These are phyloP conservation scores for Listronotus oregonensis DNA, from an alignment of 1,140 invertebrate genomes.

Conservation along the genomic window DNA sequence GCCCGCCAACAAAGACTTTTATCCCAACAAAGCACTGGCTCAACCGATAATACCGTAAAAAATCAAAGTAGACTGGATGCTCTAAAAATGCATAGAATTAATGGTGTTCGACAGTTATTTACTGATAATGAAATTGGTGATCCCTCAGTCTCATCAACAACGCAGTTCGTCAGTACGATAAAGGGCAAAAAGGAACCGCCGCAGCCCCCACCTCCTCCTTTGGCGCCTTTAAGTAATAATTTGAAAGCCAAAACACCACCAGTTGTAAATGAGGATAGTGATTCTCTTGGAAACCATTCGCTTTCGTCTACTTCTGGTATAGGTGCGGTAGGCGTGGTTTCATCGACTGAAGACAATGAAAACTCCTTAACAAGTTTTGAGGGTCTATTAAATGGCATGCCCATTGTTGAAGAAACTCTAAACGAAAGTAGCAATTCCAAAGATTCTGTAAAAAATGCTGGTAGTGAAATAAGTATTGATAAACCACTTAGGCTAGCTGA, in stretches of 20 bases:
- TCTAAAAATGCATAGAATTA: conserved; percentile 55
- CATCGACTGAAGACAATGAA: conserved; percentile 62
- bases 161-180: conserved; percentile 45
- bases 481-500: conserved; percentile 69
- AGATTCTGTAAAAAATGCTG: conserved; percentile 58
- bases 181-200: conserved; percentile 59
- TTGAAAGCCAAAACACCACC: conserved; percentile 39
- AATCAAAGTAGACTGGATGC: conserved; percentile 51
- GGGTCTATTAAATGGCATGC: conserved; percentile 65
- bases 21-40: conserved; percentile 57
- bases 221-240: conserved; percentile 57
- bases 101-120: conserved; percentile 54
- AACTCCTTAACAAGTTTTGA: conserved; percentile 68
- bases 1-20: conserved; percentile 66
- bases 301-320: conserved; percentile 63
- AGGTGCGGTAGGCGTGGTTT: conserved; percentile 56
- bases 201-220: conserved; percentile 58
- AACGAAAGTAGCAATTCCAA: conserved; percentile 60
- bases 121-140: conserved; percentile 49
- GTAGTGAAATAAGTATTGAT: conserved; percentile 49
- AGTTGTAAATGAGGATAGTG: conserved; percentile 61
- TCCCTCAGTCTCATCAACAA: conserved; percentile 50
- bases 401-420: conserved; percentile 61
- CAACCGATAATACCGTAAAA: conserved; percentile 43
- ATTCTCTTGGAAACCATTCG: conserved; percentile 63